Evolutionary conservation across 2,888 invertebrate genomes (phyloP).

Genomic region (Cheilosia vernalis): DNA sequence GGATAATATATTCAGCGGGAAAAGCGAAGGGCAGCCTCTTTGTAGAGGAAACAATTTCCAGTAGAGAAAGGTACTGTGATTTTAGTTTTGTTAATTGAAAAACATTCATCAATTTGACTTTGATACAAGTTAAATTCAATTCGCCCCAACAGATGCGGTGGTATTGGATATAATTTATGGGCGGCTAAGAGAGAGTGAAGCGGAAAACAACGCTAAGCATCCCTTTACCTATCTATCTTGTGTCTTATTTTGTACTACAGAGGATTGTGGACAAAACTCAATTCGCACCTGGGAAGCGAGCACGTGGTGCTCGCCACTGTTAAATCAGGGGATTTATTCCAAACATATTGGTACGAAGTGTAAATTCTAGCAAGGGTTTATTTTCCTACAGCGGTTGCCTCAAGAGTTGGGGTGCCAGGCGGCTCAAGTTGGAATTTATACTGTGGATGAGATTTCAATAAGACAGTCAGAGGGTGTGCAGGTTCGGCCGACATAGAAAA

Average conservation of each 20-base stretch:
- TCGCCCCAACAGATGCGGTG: constrained; percentile 17
- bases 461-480: no score
- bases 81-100: constrained; percentile 36
- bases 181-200: background rate
- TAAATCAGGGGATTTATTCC: constrained; percentile 1
- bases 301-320: background rate
- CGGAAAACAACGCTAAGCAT: background rate
- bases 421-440: background rate
- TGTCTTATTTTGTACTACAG: background rate
- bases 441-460: no score
- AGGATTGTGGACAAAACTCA: background rate
- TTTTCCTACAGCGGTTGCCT: background rate
- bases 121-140: constrained; percentile 65
- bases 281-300: background rate
- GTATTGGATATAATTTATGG: constrained; percentile 13
- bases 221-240: background rate
- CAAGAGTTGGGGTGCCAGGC: background rate
- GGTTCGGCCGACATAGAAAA: no score
- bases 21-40: background rate
- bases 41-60: constrained; percentile 31
- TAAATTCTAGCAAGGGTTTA: background rate
- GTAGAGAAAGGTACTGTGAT: background rate
- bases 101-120: constrained; percentile 67
- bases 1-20: constrained; percentile 24
- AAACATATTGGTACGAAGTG: background rate